Conservation (phyloP, 2,113 vertebrate genomes). For the Todiramphus chloris region DNA sequence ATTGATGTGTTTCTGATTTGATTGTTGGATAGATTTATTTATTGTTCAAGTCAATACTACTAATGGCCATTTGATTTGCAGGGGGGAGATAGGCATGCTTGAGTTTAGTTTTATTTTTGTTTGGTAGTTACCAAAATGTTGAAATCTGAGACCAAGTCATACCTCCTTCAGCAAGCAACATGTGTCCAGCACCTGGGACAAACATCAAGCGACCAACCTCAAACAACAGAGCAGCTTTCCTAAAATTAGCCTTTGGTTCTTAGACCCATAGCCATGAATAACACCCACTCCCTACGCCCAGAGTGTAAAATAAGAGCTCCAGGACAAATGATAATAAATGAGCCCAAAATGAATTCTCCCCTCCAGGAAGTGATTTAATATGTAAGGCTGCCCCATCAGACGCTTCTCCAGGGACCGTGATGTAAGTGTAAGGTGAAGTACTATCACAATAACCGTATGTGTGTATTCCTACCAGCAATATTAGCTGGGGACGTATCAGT, state of each 20-base stretch:
- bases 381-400: background rate
- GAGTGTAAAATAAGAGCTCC: background rate
- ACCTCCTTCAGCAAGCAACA: constrained; percentile 29
- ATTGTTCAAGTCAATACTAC: background rate
- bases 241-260: constrained; percentile 2
- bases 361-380: constrained; percentile 47
- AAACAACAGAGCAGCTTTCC: constrained; percentile 7
- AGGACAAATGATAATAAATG: constrained; percentile 30
- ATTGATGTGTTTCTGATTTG: background rate
- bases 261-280: constrained; percentile 22
- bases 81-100: background rate
- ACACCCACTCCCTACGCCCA: background rate
- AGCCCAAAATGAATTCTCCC: constrained; percentile 21
- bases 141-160: background rate
- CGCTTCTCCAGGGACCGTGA: constrained; percentile 31
- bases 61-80: background rate
- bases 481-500: background rate
- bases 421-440: constrained; percentile 61
- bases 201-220: constrained; percentile 9
- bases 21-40: background rate
- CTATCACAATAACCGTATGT: background rate
- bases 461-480: background rate
- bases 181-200: constrained; percentile 42
- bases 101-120: constrained; percentile 26
- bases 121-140: constrained; percentile 7